phyloP scores from a whole-genome alignment of 2,888 invertebrate genomes.

The Lasioglossum malachurum region DNA sequence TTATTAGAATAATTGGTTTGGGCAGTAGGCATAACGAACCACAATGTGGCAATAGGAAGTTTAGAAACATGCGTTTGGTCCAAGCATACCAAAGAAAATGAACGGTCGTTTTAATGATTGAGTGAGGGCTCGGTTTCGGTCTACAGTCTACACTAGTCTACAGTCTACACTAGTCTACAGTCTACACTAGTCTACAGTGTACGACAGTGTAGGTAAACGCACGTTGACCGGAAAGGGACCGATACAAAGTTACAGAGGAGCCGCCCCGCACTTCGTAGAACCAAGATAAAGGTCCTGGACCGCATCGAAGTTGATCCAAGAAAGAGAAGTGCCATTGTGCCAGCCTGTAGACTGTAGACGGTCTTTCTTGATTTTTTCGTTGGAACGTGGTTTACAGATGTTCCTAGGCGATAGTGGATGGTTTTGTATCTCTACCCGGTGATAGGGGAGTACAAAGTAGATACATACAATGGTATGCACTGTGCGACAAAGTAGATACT shows the following conservation, averaged over 20 bases:
- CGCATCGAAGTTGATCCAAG: not conserved
- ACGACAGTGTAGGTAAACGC: not conserved
- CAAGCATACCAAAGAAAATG: not conserved
- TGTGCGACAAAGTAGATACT: not conserved
- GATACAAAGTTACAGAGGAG: not conserved
- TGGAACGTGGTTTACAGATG: not conserved
- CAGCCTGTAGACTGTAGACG: not conserved
- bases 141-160: too few species aligned
- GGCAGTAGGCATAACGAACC: not conserved
- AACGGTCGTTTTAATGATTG: not conserved
- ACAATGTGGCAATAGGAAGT: not conserved
- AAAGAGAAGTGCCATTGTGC: not conserved
- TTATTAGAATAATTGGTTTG: not conserved
- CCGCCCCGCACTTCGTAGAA: not conserved
- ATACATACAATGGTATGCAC: not conserved
- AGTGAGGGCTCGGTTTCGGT: not conserved
- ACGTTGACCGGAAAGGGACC: not conserved
- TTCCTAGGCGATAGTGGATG: not conserved
- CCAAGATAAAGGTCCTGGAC: not conserved
- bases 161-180: too few species aligned
- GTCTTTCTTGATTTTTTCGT: not conserved
- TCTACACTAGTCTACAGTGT: not conserved
- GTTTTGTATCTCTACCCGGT: not conserved
- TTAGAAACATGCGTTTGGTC: not conserved
- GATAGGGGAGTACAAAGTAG: not conserved